Conservation (phyloP, 1,140 invertebrate genomes). For the Hycleus phaleratus region DNA sequence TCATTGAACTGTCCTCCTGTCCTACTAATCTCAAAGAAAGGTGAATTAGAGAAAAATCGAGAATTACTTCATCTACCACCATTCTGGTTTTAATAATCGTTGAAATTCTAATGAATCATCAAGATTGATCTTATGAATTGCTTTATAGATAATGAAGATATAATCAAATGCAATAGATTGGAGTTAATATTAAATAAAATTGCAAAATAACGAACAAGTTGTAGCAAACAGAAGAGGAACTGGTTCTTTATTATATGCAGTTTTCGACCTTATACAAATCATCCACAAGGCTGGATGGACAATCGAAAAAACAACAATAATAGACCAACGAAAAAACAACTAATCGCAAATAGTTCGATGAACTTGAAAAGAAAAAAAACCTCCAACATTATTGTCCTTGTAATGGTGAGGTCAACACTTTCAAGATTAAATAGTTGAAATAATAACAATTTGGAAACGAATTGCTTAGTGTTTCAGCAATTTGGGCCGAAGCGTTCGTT, state of each 20-base stretch:
- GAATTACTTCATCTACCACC: neutral
- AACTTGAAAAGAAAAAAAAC: neutral
- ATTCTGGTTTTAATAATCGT: too few species aligned
- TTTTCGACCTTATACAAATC: slow-evolving; percentile 12
- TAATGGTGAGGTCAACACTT: too few species aligned
- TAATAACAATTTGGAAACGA: too few species aligned
- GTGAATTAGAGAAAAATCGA: slow-evolving; percentile 20
- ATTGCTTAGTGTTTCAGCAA: too few species aligned
- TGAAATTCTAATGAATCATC: too few species aligned
- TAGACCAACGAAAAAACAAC: too few species aligned
- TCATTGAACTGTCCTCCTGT: slow-evolving; percentile 31
- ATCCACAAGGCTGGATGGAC: slow-evolving; percentile 7
- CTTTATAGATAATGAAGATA: too few species aligned
- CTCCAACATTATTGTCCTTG: too few species aligned
- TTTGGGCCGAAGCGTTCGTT: too few species aligned
- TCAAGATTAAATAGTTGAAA: too few species aligned
- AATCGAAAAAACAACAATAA: neutral
- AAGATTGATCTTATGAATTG: too few species aligned
- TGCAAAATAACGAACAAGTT: slow-evolving; percentile 13
- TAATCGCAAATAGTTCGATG: slow-evolving; percentile 1
- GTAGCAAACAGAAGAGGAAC: slow-evolving; percentile 8
- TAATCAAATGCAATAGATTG: slow-evolving; percentile 8
- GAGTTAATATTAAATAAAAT: slow-evolving; percentile 7
- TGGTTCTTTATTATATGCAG: slow-evolving; percentile 11
- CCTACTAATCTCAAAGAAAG: slow-evolving; percentile 30